A percentile compares a stretch with the other conserved stretches of the same genome.
These are phyloP conservation scores for Propsilocerus akamusi DNA, from an alignment of 1,140 invertebrate species.

Conservation along the genomic window DNA sequence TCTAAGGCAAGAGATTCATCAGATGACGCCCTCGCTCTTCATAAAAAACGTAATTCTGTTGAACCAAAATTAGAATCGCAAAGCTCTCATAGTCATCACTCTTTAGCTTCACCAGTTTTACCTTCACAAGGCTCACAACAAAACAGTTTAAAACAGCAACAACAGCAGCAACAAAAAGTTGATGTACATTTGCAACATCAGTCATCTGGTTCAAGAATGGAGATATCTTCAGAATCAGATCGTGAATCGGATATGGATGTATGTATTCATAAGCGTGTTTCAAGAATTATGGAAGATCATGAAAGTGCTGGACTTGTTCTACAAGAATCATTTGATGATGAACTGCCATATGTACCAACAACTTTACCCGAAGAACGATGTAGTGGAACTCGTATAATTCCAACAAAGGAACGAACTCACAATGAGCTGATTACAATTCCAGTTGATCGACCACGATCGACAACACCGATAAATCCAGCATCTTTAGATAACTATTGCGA, in stretches of 20 bases:
- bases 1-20: background rate
- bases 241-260: conserved; percentile 38
- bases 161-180: background rate
- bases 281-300: conserved; percentile 26
- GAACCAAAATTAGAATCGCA: no score
- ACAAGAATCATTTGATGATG: conserved; percentile 71
- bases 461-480: conserved; percentile 58
- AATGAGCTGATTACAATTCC: conserved; percentile 57
- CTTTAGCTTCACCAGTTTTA: no score
- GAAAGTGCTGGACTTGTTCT: conserved; percentile 58
- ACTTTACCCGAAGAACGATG: conserved; percentile 67
- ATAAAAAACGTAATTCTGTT: no score
- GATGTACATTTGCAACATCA: background rate
- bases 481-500: conserved; percentile 53
- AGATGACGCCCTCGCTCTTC: background rate
- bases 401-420: conserved; percentile 51
- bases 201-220: background rate
- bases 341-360: conserved; percentile 70
- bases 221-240: conserved; percentile 55
- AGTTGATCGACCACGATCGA: conserved; percentile 70
- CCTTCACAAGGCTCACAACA: background rate
- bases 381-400: conserved; percentile 57
- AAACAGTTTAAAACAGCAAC: background rate
- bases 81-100: no score
- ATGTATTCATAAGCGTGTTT: conserved; percentile 10